Evolutionary conservation across 2,797 vertebrate species (phyloP), one percentile per base, ranked within the genome.

Genomic region (Peromyscus melanophrys): DNA sequence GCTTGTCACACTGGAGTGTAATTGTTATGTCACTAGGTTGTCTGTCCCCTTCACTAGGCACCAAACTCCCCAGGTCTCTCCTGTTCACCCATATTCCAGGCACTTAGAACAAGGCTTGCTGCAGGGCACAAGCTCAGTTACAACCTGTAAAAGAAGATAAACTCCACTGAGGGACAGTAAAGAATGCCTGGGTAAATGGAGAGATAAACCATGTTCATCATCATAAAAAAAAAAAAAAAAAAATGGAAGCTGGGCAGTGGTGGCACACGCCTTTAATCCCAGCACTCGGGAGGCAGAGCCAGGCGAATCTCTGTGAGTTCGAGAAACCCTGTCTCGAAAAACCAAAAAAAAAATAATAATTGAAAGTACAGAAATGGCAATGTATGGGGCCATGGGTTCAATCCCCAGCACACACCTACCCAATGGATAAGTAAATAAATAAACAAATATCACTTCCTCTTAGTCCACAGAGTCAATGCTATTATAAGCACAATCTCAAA

Each of bases 381-480:
- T 52, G 43, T 61, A 10, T 34, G 13, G 49, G 55, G 19, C 17
- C 43, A 37, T 37, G 34, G 55, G 27, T 31, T 49, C 43, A 82
- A 73, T 25, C 12, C 21, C 40, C 25, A 52, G 40, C 43, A 57
- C 4, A 14, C 5, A 87, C 27, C 21, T 57, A 16, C 5, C 29
- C 52, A 40, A 21, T 31, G n/a, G 40, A 75, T 31, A 88, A 57
- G 16, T 73, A 57, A 65, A 76, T n/a, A 71, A 49, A 34, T 14
- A 52, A 49, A 49, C 57, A 81, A 82, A 86, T 9, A 31, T 37
- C 52, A 67, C 10, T 80, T 95, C 17, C 67, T 59, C 31, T 87
- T 89, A 57, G 61, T 55, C 91, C 87, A 55, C 29, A 80, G n/a
- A 95, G 73, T n/a, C 63, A 81, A 65, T 77, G 61, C 67, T 7